Evolutionary conservation across 1,140 invertebrate species (phyloP).

Genomic region (Cydia strobilella): DNA sequence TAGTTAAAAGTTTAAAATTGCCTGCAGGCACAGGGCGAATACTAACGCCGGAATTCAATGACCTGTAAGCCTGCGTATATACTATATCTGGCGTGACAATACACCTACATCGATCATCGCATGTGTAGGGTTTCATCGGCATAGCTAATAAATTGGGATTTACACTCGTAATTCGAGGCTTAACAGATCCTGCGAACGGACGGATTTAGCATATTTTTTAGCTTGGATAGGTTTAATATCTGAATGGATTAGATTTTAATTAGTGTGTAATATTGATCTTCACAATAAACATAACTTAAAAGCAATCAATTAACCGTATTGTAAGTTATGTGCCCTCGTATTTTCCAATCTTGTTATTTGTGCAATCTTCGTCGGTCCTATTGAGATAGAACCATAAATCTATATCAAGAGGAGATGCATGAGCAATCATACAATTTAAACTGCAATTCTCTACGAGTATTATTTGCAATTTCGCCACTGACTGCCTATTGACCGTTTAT

Average conservation of each 20-base stretch:
- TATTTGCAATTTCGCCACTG: conserved; percentile 60
- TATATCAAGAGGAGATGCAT: conserved; percentile 60
- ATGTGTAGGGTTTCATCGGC: neutral
- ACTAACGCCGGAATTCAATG: conserved; percentile 28
- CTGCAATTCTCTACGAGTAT: conserved; percentile 51
- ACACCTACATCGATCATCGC: neutral
- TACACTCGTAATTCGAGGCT: neutral
- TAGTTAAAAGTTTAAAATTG: conserved; percentile 37
- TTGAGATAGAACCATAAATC: conserved; percentile 66
- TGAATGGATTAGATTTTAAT: no score
- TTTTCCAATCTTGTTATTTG: conserved; percentile 25
- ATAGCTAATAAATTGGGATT: conserved; percentile 3
- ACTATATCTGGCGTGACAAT: conserved; percentile 9
- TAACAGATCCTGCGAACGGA: no score
- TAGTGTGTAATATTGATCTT: no score
- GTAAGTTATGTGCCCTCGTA: neutral
- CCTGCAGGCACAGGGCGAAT: conserved; percentile 24
- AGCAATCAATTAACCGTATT: neutral
- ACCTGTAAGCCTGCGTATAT: conserved; percentile 20
- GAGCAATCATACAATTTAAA: conserved; percentile 67
- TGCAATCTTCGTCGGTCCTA: conserved; percentile 44
- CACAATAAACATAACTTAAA: no score
- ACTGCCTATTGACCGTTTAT: conserved; percentile 49
- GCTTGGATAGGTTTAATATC: no score
- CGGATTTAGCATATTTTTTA: no score